Evolutionary conservation across 2,797 vertebrate species (phyloP).

Genomic region (Eutrigla gurnardus): DNA sequence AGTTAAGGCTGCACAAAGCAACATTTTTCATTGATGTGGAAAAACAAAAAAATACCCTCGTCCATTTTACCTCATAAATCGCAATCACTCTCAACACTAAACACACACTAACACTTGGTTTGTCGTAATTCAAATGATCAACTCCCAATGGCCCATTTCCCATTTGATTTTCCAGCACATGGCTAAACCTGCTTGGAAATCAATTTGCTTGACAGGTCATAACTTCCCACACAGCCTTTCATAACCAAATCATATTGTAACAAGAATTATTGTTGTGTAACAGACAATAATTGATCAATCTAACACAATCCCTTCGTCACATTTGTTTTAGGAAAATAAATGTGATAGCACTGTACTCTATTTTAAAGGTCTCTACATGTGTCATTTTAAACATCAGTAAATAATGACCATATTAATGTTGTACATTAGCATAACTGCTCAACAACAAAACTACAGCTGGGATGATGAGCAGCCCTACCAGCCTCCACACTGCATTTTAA

Average conservation of each 20-base stretch:
- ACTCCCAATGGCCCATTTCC: background rate
- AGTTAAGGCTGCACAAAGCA: slow-evolving; percentile 37
- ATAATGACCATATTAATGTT: slow-evolving; percentile 30
- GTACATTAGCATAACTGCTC: slow-evolving; percentile 32
- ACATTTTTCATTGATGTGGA: slow-evolving; percentile 6
- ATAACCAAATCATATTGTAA: slow-evolving; percentile 10
- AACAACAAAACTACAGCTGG: slow-evolving; percentile 37
- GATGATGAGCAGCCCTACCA: slow-evolving; percentile 53
- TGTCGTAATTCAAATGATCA: slow-evolving; percentile 1
- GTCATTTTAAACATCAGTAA: slow-evolving; percentile 43
- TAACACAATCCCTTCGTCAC: slow-evolving; percentile 2
- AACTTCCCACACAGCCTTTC: slow-evolving; percentile 33
- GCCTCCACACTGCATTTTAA: slow-evolving; percentile 30
- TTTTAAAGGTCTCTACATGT: slow-evolving; percentile 31
- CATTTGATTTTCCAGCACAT: slow-evolving; percentile 19
- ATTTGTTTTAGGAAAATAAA: slow-evolving; percentile 7
- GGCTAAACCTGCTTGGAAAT: background rate
- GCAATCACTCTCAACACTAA: slow-evolving; percentile 8
- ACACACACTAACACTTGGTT: background rate
- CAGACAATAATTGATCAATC: slow-evolving; percentile 17
- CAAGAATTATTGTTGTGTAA: slow-evolving; percentile 6
- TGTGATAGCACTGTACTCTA: slow-evolving; percentile 12
- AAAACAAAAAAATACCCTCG: background rate
- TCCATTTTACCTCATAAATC: background rate
- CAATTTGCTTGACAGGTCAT: slow-evolving; percentile 3